These are phyloP conservation scores for Deroptyus accipitrinus DNA, from an alignment of 2,113 vertebrate species.

Conservation along the genomic window DNA sequence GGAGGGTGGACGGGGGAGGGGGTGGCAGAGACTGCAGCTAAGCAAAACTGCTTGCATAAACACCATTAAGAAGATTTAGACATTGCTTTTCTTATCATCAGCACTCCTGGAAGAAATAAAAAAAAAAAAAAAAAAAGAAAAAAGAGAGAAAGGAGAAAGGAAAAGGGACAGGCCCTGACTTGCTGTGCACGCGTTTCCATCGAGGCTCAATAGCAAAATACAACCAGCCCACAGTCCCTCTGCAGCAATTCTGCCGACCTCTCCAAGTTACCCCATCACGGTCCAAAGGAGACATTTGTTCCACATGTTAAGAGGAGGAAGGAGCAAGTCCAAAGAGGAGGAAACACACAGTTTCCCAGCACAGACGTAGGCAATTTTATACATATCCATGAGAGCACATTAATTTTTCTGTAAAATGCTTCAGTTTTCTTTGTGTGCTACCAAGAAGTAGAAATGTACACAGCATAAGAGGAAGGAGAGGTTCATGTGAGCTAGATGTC, in stretches of 20 bases:
- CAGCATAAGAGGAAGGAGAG: background rate
- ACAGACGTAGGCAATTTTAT: conserved; percentile 25
- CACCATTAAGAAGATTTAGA: conserved; percentile 90
- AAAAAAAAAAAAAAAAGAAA: conserved; percentile 40
- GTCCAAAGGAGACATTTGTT: conserved; percentile 72
- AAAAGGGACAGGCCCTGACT: conserved; percentile 77
- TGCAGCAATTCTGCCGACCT: conserved; percentile 59
- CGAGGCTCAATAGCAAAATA: conserved; percentile 78
- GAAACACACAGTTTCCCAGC: background rate
- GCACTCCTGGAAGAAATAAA: conserved; percentile 83
- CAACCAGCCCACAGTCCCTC: conserved; percentile 66
- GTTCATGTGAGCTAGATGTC: background rate
- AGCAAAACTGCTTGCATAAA: conserved; percentile 88
- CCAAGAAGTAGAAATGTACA: background rate
- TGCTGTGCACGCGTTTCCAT: conserved; percentile 82
- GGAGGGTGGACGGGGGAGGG: conserved; percentile 67
- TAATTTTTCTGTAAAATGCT: background rate
- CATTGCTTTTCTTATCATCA: conserved; percentile 87
- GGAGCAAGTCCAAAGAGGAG: conserved; percentile 35
- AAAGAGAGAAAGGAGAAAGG: conserved; percentile 67
- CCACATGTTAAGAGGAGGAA: conserved; percentile 61
- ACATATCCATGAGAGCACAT: background rate
- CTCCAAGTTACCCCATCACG: conserved; percentile 60
- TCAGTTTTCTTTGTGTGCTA: background rate
- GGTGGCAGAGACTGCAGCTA: conserved; percentile 79